Evolutionary conservation across 2,888 invertebrate species (phyloP).

Genomic region (Scrobipalpa costella): DNA sequence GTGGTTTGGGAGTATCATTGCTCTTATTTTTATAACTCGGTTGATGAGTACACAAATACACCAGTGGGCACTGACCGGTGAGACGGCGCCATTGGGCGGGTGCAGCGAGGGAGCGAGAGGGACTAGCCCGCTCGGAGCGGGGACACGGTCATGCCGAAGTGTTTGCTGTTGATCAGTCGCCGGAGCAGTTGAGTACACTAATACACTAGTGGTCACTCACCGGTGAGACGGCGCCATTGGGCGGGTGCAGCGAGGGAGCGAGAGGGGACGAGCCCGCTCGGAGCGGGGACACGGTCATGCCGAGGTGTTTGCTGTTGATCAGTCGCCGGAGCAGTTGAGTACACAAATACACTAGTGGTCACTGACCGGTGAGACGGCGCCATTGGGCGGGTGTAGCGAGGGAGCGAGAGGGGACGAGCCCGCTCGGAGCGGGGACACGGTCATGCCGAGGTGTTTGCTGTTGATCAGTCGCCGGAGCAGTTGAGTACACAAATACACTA

Average conservation of each 20-base stretch:
- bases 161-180: slow-evolving; percentile 88
- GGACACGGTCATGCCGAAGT: slow-evolving; percentile 86
- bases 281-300: slow-evolving; percentile 84
- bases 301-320: slow-evolving; percentile 88
- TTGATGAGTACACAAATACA: too few relatives aligned
- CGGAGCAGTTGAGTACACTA: slow-evolving; percentile 66
- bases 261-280: slow-evolving; percentile 61
- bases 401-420: slow-evolving; percentile 56
- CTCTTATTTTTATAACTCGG: too few relatives aligned
- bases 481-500: too few relatives aligned
- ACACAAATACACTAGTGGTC: not conserved
- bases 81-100: slow-evolving; percentile 64
- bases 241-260: slow-evolving; percentile 49
- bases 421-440: slow-evolving; percentile 79
- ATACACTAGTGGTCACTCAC: slow-evolving; percentile 42
- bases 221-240: slow-evolving; percentile 69
- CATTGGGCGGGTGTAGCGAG: slow-evolving; percentile 57
- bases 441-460: slow-evolving; percentile 87
- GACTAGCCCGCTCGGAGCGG: slow-evolving; percentile 66
- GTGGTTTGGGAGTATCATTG: too few relatives aligned
- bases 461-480: slow-evolving; percentile 86
- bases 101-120: slow-evolving; percentile 53
- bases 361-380: slow-evolving; percentile 67
- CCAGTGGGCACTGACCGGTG: slow-evolving; percentile 55
- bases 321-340: slow-evolving; percentile 82